Evolutionary conservation across 2,888 invertebrate species (phyloP), one percentile per base, ranked within the genome.

Genomic region (Chironomus tentans): DNA sequence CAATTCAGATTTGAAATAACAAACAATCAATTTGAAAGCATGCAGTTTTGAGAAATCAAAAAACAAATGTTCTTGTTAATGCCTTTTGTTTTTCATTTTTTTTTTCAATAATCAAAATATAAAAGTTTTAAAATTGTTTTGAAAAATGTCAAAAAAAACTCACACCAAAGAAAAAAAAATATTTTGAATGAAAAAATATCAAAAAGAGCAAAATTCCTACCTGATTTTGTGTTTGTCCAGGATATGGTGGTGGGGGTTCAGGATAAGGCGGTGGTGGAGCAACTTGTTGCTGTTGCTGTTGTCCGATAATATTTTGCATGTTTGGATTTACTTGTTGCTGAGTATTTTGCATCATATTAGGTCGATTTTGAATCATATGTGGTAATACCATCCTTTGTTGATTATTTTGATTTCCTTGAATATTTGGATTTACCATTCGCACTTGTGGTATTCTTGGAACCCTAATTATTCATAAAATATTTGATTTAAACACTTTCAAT

Each of bases 241-340:
- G 90, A 81, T 89, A 90, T 0, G 88, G 88, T n/a, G 89, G 89
- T 15, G 91, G 89, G 5, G 90, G 90, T 70, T 90, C 90, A 22
- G 90, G 89, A 83, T 89, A 88, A 77, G 91, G 90, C 46, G 92
- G 92, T 75, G 91, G 92, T 3, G 91, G 91, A 90, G 89, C 68
- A 68, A 38, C 65, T 65, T 62, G 47, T 72, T 78, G 68, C 21
- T 76, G 77, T 56, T 68, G 72, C 22, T 68, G 69, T 28, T 79
- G 79, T 4, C 38, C 62, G 21, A 48, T 12, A 28, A 72, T 13
- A n/a, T 7, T 18, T 48, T 74, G 74, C 48, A 74, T 61, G 6
- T 13, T 22, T 46, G 62, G 62, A n/a, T 62, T 62, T 10, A 65
- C 21, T 46, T 68, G 77, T 65, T 77, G 78, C 70, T 77, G 77